Evolutionary conservation across 1,140 invertebrate species (phyloP).

Genomic region (Helicoverpa zea): DNA sequence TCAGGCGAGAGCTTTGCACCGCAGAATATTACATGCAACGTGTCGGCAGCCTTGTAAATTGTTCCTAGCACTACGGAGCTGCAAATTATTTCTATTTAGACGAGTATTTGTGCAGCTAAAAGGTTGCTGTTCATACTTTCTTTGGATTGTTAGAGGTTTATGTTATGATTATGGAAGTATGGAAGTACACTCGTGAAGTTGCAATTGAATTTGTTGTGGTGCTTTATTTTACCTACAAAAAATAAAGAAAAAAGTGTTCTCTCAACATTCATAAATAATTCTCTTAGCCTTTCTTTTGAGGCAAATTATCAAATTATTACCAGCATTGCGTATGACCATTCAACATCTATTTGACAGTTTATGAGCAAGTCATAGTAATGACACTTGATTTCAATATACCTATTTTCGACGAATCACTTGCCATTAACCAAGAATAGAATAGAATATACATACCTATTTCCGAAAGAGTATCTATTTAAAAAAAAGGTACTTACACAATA

Average conservation of each 20-base stretch:
- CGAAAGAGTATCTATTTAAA: too few relatives aligned
- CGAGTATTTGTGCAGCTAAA: constrained; percentile 23
- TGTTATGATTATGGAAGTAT: constrained; percentile 27
- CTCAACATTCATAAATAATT: too few relatives aligned
- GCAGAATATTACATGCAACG: constrained; percentile 46
- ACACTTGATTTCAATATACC: too few relatives aligned
- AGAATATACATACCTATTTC: too few relatives aligned
- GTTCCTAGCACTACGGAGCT: constrained; percentile 23
- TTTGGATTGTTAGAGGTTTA: constrained; percentile 16
- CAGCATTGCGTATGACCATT: too few relatives aligned
- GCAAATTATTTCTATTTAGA: constrained; percentile 37
- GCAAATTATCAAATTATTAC: too few relatives aligned
- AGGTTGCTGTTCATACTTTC: constrained; percentile 7
- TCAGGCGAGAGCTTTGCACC: constrained; percentile 54
- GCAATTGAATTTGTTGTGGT: neutral
- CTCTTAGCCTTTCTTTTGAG: too few relatives aligned
- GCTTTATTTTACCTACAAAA: neutral
- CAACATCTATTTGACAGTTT: too few relatives aligned
- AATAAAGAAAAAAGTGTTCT: too few relatives aligned
- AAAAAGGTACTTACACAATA: neutral
- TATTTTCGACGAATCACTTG: too few relatives aligned
- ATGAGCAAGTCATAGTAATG: too few relatives aligned
- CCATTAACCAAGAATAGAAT: too few relatives aligned
- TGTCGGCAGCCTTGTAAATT: constrained; percentile 24
- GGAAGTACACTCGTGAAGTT: neutral